Evolutionary conservation across 2,888 invertebrate genomes (phyloP), one percentile per base, ranked within the genome.

Genomic region (Nowickia ferox): DNA sequence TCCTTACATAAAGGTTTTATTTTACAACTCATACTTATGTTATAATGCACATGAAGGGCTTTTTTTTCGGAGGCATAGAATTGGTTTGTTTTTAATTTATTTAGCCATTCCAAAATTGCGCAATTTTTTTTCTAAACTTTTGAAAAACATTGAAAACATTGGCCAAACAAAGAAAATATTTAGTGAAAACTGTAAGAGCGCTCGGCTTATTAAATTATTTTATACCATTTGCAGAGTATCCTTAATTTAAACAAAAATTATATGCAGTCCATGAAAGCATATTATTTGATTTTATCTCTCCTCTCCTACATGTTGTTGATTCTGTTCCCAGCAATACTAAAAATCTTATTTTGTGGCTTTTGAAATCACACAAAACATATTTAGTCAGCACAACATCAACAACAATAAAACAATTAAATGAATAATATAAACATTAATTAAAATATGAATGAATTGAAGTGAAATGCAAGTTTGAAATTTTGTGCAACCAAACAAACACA

Each of bases 281-380:
- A 57, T 11, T 57, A 3, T 15, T 57, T 57, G 8, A 15, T 8
- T 57, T 30, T 10, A 15, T 22, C 9, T n/a, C 11, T 22, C 0
- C 19, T 5, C 11, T 22, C 0, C 19, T 2, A 63, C 11, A 40
- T 42, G 3, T 53, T 75, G 51, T 19, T 78, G 15, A 15, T 59
- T 38, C 17, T 71, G 38, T 65, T 46, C 15, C 66, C 30, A 51
- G 66, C 76, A 65, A 59, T 53, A 59, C 53, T 76, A 59, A 51
- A 76, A 80, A 80, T 51, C 46, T 61, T 80, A 80, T 80, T 84
- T 80, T 84, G 80, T 72, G 80, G 84, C 65, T 71, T 71, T 69
- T 19, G 15, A 48, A 76, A 76, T 59, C 30, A 44, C 22, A 66
- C 40, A 53, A 48, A 63, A 79, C 63, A 63, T 69, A 69, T 79